Percentiles rank a stretch among this genome's conserved stretches.
Conservation (phyloP, 1,140 invertebrate genomes). For the Leptinotarsa texana region DNA sequence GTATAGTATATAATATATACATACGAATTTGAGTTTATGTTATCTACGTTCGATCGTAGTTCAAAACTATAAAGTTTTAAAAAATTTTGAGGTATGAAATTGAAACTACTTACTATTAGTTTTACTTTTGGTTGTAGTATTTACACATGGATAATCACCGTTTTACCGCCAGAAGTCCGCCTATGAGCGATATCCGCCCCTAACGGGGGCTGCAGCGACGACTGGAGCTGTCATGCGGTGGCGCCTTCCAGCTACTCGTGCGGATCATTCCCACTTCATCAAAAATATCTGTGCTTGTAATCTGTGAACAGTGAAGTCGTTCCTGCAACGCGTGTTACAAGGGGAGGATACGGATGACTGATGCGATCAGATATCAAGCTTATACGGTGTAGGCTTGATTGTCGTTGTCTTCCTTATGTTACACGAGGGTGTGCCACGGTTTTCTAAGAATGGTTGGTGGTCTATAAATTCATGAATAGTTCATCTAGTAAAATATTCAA, state of each 20-base stretch:
- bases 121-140: too few relatives aligned
- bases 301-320: constrained; percentile 15
- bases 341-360: not conserved
- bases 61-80: too few relatives aligned
- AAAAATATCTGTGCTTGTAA: constrained; percentile 36
- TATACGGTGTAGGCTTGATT: not conserved
- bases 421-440: too few relatives aligned
- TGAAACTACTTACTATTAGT: too few relatives aligned
- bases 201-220: not conserved
- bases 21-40: too few relatives aligned
- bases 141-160: too few relatives aligned
- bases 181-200: not conserved
- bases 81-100: too few relatives aligned
- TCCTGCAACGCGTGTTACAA: not conserved
- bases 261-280: constrained; percentile 40
- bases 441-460: too few relatives aligned
- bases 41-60: too few relatives aligned
- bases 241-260: constrained; percentile 36
- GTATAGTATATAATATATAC: too few relatives aligned
- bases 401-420: not conserved
- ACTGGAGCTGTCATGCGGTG: constrained; percentile 35
- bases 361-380: not conserved
- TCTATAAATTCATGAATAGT: too few relatives aligned
- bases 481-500: too few relatives aligned
- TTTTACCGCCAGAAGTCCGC: not conserved